Base-by-base conservation (phyloP, 2,113 vertebrate genomes). In the Noturus placidus region DNA sequence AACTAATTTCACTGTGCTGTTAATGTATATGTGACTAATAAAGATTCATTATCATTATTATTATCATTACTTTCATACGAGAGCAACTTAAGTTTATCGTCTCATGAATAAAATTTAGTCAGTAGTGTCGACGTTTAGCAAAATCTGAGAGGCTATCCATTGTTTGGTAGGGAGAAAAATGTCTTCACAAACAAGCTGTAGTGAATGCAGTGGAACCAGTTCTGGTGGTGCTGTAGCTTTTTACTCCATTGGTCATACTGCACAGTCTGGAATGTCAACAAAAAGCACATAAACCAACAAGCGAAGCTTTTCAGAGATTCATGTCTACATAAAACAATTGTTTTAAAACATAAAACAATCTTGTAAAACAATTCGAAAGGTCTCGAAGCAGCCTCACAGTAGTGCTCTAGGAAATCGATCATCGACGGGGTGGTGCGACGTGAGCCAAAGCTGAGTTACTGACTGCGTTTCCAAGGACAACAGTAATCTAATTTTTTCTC, bases 201-300 rank as follows among this genome's bases (percentile, higher is more conserved):
- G 19, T 42, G 54, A 82, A 87, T 87, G 86, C 56, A 35, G 80
- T 17, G 8, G 54, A 87, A 87, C 80, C 15, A 72, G 86, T 83
- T 11, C n/a, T n/a, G 19, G 67, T 63, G 65, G 67, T 19, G 30
- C 33, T 22, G 27, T 59, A 11, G 13, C 72, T 30, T 77, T 87
- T 38, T 22, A 70, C 50, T 10, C 9, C 42, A 3, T 86, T 79
- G 81, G 63, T 87, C 85, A 87, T n/a, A 7, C 35, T 27, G 35
- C 22, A 33, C 27, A 9, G 46, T 9, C 65, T 74, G 86, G 86
- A 74, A 50, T 25, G 52, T 14, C 20, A 67, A 9, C 78, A 74
- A 25, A 86, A 61, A 85, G 15, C 33, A 59, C 42, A 19, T 65
- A 9, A 33, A 78, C 35, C 25, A 77, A 77, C 69, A 76, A 8